Percentiles rank a stretch among this genome's conserved stretches.
phyloP scores from a whole-genome alignment of 2,113 vertebrate species.

The Collichthys lucidus region DNA sequence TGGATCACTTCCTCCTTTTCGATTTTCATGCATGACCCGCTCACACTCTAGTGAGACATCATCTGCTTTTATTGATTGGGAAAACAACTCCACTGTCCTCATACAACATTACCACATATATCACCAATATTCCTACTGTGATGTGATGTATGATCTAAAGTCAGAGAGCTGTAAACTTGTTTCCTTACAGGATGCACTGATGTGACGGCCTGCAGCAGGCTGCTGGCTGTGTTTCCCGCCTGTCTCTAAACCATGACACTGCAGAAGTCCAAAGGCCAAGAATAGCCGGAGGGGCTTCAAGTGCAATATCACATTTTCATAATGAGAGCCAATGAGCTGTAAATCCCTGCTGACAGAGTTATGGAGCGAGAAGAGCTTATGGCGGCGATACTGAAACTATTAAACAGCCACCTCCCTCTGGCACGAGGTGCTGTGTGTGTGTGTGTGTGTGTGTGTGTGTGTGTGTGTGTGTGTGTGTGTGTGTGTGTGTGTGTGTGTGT shows the following conservation, averaged over 20 bases:
- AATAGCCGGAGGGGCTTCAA: slow-evolving; percentile 70
- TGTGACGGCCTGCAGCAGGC: not conserved
- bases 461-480: slow-evolving; percentile 19
- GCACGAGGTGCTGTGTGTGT: slow-evolving; percentile 6
- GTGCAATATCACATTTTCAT: slow-evolving; percentile 80
- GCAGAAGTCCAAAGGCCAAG: slow-evolving; percentile 66
- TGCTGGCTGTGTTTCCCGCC: slow-evolving; percentile 16
- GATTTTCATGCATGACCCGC: not conserved
- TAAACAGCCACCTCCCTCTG: slow-evolving; percentile 52
- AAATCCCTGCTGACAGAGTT: slow-evolving; percentile 78
- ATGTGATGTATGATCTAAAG: not conserved
- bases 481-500: slow-evolving; percentile 28
- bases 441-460: slow-evolving; percentile 31
- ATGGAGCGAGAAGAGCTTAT: slow-evolving; percentile 71
- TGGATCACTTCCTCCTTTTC: not conserved
- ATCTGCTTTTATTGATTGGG: not conserved
- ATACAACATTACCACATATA: no score
- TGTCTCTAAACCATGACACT: slow-evolving; percentile 56
- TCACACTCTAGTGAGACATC: not conserved
- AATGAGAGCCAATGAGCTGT: slow-evolving; percentile 81
- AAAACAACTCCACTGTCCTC: not conserved
- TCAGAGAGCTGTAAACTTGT: not conserved
- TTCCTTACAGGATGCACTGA: not conserved
- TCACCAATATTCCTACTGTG: not conserved
- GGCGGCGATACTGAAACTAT: slow-evolving; percentile 67